Evolutionary conservation across 2,888 invertebrate genomes (phyloP).

Genomic region (Apoda limacodes): DNA sequence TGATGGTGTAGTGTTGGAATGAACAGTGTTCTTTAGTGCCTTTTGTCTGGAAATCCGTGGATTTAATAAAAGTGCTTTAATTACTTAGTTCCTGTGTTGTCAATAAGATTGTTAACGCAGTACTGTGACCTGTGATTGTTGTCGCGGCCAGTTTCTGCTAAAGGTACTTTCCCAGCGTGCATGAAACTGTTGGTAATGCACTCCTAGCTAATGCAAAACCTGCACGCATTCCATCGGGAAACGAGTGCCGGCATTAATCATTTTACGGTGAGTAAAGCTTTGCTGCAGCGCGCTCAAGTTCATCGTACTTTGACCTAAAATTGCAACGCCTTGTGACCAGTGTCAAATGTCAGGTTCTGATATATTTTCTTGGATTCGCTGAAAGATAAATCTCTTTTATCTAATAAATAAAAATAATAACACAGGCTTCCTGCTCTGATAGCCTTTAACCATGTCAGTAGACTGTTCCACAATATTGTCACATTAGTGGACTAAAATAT

Average conservation of each 20-base stretch:
- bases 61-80: conserved; percentile 40
- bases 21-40: conserved; percentile 51
- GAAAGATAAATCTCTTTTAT: too few species aligned
- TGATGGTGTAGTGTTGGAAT: conserved; percentile 39
- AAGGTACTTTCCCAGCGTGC: conserved; percentile 67
- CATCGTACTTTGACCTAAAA: conserved; percentile 67
- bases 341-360: conserved; percentile 46
- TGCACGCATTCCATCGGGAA: conserved; percentile 60
- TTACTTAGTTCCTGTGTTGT: conserved; percentile 8
- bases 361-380: too few species aligned
- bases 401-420: too few species aligned
- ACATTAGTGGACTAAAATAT: too few species aligned
- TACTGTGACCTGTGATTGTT: conserved; percentile 67
- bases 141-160: conserved; percentile 64
- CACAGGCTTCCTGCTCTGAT: too few species aligned
- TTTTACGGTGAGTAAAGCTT: conserved; percentile 64
- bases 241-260: conserved; percentile 66
- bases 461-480: too few species aligned
- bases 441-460: too few species aligned
- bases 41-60: conserved; percentile 60
- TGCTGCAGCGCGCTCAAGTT: conserved; percentile 48
- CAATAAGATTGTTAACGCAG: conserved; percentile 29
- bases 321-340: conserved; percentile 33
- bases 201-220: conserved; percentile 63
- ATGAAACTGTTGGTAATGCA: conserved; percentile 66